Conservation (phyloP, 2,113 vertebrate species). For the Abramis brama region DNA sequence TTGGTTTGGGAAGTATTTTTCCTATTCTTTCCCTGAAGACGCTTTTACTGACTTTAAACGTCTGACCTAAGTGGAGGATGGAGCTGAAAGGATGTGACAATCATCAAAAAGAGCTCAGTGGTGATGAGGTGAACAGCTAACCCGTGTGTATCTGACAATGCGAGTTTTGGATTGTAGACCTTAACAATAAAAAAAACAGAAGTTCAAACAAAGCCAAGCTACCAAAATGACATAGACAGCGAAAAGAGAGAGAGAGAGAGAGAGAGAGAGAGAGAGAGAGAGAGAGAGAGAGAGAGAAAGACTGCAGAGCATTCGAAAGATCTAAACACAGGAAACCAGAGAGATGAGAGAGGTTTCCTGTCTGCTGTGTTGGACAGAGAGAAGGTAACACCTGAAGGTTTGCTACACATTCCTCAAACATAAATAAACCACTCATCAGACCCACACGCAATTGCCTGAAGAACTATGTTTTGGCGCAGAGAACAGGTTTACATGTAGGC, state of each 20-base stretch:
- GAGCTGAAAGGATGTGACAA: background rate
- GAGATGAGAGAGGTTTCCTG: conserved; percentile 55
- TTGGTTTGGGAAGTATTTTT: background rate
- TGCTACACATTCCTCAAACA: conserved; percentile 47
- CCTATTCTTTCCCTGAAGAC: background rate
- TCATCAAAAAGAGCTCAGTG: background rate
- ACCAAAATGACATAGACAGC: conserved; percentile 20
- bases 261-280: conserved; percentile 5
- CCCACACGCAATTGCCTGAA: conserved; percentile 9
- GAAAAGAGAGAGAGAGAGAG: conserved; percentile 9
- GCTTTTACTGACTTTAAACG: background rate
- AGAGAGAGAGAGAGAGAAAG: background rate
- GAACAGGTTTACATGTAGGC: conserved; percentile 31
- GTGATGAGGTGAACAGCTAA: background rate
- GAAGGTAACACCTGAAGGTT: conserved; percentile 53
- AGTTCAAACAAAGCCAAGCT: conserved; percentile 20
- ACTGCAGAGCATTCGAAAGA: conserved; percentile 21
- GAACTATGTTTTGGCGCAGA: conserved; percentile 12
- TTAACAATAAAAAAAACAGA: background rate
- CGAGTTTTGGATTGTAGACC: background rate
- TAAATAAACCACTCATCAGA: conserved; percentile 44
- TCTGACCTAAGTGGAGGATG: background rate
- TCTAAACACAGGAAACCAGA: conserved; percentile 50
- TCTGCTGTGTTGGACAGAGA: conserved; percentile 43
- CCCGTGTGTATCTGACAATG: too few relatives aligned